Base-by-base conservation (phyloP, 2,888 invertebrate genomes). In the Hemicrepidius hirtus region DNA sequence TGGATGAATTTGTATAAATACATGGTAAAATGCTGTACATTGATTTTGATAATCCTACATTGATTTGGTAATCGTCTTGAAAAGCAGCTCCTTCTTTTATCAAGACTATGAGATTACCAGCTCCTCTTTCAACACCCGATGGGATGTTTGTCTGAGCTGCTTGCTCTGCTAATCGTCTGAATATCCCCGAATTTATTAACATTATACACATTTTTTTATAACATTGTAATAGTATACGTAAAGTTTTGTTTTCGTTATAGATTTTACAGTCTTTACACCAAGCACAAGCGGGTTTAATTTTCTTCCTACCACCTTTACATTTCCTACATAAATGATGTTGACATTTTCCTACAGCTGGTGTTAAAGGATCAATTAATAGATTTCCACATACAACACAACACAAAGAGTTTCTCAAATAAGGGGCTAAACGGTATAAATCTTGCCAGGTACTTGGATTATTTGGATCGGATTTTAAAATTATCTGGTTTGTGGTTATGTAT, bases 351-450 rank as follows among this genome's bases (percentile, higher is more conserved):
- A 90, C 90, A 18, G 90, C 90, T 13, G 96, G 95, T 37, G 94
- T 92, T 83, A 92, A 92, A 5, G 97, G 97, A 83, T 95, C 93
- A 78, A 92, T 92, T 68, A 97, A 86, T 77, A 97, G 89, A 84
- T 94, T 92, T 74, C 94, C 93, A 86, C 97, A 97, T 67, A 97
- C 96, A 68, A 94, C 95, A 87, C 97, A 97, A 79, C 95, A 94
- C 80, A 97, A 89, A 76, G 95, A 93, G 85, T 95, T 95, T 71
- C 96, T 90, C 83, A 97, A 89, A 87, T 94, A 94, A 4, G 95
- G 95, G 79, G 97, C 91, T 82, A 95, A 90, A 80, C 94, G 91
- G 87, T 94, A 94, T 80, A 97, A 89, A 87, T 96, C 96, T 65
- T 91, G 91, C 92, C 95, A 94, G 68, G 92, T 91, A 83, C 91